A percentile compares a stretch with the other conserved stretches of the same genome.
Conservation (phyloP, 37 sponge, comb jelly and placozoan genomes). For the Beroe forskalii region DNA sequence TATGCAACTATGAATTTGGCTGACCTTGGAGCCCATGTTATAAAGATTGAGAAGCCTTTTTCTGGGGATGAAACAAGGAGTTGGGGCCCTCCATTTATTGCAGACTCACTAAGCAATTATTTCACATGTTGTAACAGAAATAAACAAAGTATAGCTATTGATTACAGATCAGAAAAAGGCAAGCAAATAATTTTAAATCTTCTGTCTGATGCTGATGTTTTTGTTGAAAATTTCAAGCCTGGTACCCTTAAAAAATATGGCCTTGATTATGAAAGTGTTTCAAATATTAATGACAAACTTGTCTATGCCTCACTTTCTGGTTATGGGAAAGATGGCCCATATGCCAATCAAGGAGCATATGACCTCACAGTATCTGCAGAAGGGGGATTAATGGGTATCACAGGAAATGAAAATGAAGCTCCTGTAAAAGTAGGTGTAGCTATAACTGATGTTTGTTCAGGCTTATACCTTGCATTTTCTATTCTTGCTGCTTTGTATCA, state of each 20-base stretch:
- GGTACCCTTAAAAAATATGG: slow-evolving; percentile 73
- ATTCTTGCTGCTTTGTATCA: slow-evolving; percentile 75
- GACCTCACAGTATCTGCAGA: slow-evolving; percentile 75
- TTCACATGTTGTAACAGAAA: slow-evolving; percentile 82
- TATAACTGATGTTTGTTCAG: slow-evolving; percentile 80
- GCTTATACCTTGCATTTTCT: slow-evolving; percentile 74
- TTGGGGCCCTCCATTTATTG: slow-evolving; percentile 78
- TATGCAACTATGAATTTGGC: slow-evolving; percentile 77
- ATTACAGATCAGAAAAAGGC: slow-evolving; percentile 66
- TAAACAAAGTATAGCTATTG: slow-evolving; percentile 77
- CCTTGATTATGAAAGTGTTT: slow-evolving; percentile 68
- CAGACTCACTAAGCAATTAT: slow-evolving; percentile 71
- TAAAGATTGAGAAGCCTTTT: slow-evolving; percentile 76
- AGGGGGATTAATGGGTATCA: slow-evolving; percentile 76
- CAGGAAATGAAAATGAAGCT: slow-evolving; percentile 76
- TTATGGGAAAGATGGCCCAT: slow-evolving; percentile 76
- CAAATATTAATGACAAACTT: slow-evolving; percentile 58
- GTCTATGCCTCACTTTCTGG: slow-evolving; percentile 83
- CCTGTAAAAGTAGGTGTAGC: slow-evolving; percentile 78
- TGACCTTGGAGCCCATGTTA: slow-evolving; percentile 82
- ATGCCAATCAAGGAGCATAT: slow-evolving; percentile 71
- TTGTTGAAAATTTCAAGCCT: slow-evolving; percentile 76
- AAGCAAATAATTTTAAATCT: slow-evolving; percentile 69
- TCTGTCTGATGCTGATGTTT: slow-evolving; percentile 68
- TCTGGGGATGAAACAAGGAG: slow-evolving; percentile 80